Conservation (phyloP, 2,113 vertebrate species). For the Tylochromis polylepis region DNA sequence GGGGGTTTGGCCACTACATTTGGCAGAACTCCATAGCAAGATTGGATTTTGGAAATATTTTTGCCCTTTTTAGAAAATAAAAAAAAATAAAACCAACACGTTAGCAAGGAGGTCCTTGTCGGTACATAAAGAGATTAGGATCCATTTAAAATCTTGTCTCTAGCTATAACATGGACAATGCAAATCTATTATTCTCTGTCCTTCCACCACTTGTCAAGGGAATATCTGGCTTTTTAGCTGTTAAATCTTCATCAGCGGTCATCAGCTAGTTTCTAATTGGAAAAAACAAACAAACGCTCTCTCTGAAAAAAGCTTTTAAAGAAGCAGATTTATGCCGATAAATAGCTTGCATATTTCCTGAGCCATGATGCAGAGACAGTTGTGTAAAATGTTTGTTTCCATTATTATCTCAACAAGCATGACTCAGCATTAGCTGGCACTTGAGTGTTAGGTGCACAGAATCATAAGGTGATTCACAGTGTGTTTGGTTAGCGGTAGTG, state of each 20-base stretch:
- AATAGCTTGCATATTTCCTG: background rate
- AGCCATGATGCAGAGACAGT: background rate
- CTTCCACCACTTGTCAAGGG: background rate
- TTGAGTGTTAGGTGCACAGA: slow-evolving; percentile 9
- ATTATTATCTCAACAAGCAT: slow-evolving; percentile 14
- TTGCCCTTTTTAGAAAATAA: background rate
- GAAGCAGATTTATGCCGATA: background rate
- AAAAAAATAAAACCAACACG: background rate
- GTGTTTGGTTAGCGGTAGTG: background rate
- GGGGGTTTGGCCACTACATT: background rate
- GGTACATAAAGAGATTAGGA: background rate
- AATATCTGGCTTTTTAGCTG: background rate
- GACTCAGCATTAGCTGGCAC: slow-evolving; percentile 28
- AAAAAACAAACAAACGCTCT: background rate
- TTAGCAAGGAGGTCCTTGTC: background rate
- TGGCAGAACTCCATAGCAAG: background rate
- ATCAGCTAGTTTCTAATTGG: background rate
- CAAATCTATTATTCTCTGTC: background rate
- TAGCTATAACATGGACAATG: background rate
- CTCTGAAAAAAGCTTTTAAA: background rate
- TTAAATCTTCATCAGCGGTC: background rate
- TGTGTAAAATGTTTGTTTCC: background rate
- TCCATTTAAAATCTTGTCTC: background rate
- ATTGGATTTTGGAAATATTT: background rate
- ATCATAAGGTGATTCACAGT: slow-evolving; percentile 18